phyloP scores from a whole-genome alignment of 2,113 vertebrate species.

The Malurus cyaneus region DNA sequence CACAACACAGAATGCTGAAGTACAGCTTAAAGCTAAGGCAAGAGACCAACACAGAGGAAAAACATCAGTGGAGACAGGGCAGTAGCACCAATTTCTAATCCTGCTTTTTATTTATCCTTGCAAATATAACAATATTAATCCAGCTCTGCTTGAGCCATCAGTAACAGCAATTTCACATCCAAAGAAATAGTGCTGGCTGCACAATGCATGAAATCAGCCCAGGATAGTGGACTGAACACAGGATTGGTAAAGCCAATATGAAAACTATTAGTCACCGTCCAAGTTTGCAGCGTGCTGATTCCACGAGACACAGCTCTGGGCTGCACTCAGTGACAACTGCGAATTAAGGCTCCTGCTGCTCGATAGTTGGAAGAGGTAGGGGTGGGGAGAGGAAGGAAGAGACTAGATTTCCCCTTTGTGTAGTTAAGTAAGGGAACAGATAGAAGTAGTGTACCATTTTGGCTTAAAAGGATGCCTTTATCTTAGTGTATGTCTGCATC shows the following conservation, averaged over 20 bases:
- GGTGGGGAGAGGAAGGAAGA: not conserved
- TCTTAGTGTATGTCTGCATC: not conserved
- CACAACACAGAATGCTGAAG: not conserved
- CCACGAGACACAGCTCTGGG: not conserved
- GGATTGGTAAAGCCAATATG: not conserved
- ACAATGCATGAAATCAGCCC: not conserved
- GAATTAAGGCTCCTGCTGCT: not conserved
- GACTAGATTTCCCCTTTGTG: not conserved
- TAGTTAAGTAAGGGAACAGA: not conserved
- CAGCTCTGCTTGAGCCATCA: not conserved
- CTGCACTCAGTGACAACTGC: not conserved
- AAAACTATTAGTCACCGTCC: not conserved
- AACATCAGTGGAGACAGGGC: not conserved
- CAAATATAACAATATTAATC: not conserved
- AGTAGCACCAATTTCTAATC: not conserved
- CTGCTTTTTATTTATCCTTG: slow-evolving; percentile 9
- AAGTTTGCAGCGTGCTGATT: slow-evolving; percentile 36
- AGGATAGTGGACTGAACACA: not conserved
- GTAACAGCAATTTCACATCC: not conserved
- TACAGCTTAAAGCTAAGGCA: not conserved
- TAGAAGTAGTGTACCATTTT: not conserved
- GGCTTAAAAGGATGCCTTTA: slow-evolving; percentile 26
- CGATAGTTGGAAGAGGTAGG: not conserved
- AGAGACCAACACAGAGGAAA: not conserved
- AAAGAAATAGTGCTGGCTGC: not conserved